Base-by-base conservation (phyloP, 2,797 vertebrate species). In the Carduelis carduelis region DNA sequence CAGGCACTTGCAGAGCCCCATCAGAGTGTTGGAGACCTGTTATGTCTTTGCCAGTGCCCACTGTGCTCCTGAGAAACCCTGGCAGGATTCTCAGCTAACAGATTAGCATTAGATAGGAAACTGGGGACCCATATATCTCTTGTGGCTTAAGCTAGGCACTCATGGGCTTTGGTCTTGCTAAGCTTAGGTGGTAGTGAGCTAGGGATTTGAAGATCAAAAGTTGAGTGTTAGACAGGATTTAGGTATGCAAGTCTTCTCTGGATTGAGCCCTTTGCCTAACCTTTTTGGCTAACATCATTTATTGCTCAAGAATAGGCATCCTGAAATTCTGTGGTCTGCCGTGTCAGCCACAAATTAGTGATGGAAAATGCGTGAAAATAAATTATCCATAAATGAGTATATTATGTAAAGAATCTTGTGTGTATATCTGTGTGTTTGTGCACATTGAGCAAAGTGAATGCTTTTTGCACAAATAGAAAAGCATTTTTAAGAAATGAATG, bases 171-270 rank as follows among this genome's bases (percentile, higher is more conserved):
- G 50, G 79, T 79, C 23, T 91, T 72, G 35, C 76, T 91, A 55
- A 91, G 26, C 14, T 80, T 65, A 89, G 41, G 37, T 89, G 56
- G 14, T 14, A 87, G 74, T 12, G 61, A 94, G 66, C 23, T 47
- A 46, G 30, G n/a, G 49, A 90, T 89, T 89, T 95, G 81, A 92
- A 90, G 75, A 95, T 93, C 63, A 87, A 90, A 95, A 85, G 15
- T 14, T 56, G 55, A 72, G 34, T 3, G 2, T 76, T 82, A 89
- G 59, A 59, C 9, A 59, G 60, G 83, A 74, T 89, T 92, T 87
- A 77, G 30, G 44, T 43, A 84, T 87, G 83, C 41, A 82, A 77
- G 74, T 52, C 59, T 83, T 74, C 74, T 70, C 60, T 47, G 72
- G 55, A 61, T 35, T 43, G 75, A 96, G 43, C 65, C 49, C 56